phyloP scores from a whole-genome alignment of 2,888 invertebrate genomes.

The Nyleta sp. region DNA sequence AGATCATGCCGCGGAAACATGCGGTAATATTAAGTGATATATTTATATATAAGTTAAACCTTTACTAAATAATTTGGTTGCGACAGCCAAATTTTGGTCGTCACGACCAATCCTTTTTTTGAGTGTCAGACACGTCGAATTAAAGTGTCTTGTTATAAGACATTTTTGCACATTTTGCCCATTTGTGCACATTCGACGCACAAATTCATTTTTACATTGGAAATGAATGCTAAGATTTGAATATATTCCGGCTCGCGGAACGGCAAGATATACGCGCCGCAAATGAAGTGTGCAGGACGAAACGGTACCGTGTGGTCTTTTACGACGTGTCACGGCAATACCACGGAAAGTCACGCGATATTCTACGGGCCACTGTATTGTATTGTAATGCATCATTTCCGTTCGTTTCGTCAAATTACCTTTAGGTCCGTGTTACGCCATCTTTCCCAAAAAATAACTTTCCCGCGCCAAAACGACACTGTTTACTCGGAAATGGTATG shows the following conservation, averaged over 20 bases:
- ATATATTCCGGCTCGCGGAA: slow-evolving; percentile 4
- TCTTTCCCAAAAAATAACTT: slow-evolving; percentile 6
- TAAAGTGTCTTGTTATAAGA: no score
- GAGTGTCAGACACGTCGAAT: no score
- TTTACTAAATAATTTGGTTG: no score
- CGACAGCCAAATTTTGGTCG: no score
- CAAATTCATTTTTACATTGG: slow-evolving; percentile 15
- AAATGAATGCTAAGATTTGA: slow-evolving; percentile 6
- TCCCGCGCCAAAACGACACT: no score
- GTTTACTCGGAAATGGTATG: no score
- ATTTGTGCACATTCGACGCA: no score
- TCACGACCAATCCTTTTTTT: no score
- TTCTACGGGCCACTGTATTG: slow-evolving; percentile 7
- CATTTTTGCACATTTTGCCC: no score
- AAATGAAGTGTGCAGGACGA: slow-evolving; percentile 26
- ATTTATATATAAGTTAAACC: no score
- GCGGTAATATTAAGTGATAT: no score
- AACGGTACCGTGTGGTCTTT: slow-evolving; percentile 23
- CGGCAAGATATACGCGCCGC: slow-evolving; percentile 8
- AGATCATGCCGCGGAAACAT: no score
- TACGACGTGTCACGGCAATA: slow-evolving; percentile 36
- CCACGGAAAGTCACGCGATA: slow-evolving; percentile 29
- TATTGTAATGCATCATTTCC: slow-evolving; percentile 30
- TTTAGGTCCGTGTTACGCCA: slow-evolving; percentile 8
- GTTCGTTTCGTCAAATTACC: slow-evolving; percentile 15